Percentiles rank a stretch among this genome's conserved stretches.
Conservation (phyloP, 2,797 vertebrate genomes). For the Botia almorhae region DNA sequence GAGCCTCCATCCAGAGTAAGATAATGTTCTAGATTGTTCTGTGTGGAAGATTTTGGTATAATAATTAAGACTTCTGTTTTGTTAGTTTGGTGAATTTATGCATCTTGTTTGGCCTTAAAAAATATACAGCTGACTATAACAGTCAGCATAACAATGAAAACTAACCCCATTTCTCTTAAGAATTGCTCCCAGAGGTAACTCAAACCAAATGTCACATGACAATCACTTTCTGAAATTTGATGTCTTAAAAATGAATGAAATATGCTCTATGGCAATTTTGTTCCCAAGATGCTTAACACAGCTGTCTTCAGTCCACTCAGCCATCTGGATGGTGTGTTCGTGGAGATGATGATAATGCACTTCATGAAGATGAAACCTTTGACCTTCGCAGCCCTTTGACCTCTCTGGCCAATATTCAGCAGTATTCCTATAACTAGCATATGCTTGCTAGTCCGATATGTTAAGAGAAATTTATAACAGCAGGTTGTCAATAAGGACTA, state of each 20-base stretch:
- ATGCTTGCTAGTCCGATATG: constrained; percentile 74
- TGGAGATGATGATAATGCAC: constrained; percentile 82
- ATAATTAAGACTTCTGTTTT: no score
- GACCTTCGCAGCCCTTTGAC: constrained; percentile 83
- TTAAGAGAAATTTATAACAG: constrained; percentile 79
- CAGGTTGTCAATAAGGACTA: constrained; percentile 71
- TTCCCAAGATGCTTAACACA: constrained; percentile 74
- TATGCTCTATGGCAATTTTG: constrained; percentile 75
- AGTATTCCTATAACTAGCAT: constrained; percentile 82
- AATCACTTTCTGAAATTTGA: constrained; percentile 80
- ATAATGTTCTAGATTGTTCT: no score
- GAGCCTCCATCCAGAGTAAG: no score
- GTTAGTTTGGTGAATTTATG: no score
- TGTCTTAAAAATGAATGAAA: constrained; percentile 75
- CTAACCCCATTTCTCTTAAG: no score
- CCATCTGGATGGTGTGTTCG: constrained; percentile 79
- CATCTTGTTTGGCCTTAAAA: no score
- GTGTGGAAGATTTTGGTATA: no score
- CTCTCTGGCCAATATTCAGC: constrained; percentile 75
- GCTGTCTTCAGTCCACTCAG: constrained; percentile 70
- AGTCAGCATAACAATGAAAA: no score
- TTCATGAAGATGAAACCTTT: constrained; percentile 82
- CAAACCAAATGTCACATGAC: constrained; percentile 60
- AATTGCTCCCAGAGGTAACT: no score
- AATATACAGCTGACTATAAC: no score